phyloP scores from a whole-genome alignment of 2,797 vertebrate genomes.

The Florisuga fusca region DNA sequence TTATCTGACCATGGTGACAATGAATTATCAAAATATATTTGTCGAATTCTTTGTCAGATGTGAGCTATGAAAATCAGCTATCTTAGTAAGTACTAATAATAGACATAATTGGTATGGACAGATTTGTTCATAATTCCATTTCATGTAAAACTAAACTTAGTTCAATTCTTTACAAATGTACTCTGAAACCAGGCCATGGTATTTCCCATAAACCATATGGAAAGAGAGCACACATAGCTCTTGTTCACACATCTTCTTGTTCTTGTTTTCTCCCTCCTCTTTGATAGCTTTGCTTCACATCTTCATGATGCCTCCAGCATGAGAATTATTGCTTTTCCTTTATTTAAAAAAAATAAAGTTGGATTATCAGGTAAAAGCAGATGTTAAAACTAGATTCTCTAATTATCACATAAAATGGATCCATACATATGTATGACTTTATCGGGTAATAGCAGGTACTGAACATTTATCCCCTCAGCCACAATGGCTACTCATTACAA shows the following conservation, averaged over 20 bases:
- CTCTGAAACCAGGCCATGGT: neutral
- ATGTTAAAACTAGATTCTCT: slow-evolving; percentile 77
- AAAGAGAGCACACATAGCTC: neutral
- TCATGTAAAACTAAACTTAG: slow-evolving; percentile 1
- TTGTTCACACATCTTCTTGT: neutral
- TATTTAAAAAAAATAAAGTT: slow-evolving; percentile 74
- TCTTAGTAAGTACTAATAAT: neutral
- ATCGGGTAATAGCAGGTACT: slow-evolving; percentile 79
- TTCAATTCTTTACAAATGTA: neutral
- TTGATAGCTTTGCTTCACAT: slow-evolving; percentile 32
- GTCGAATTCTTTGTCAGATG: neutral
- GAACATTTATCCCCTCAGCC: slow-evolving; percentile 78
- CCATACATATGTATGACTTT: slow-evolving; percentile 80
- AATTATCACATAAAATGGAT: slow-evolving; percentile 75
- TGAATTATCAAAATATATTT: neutral
- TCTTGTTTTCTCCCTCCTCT: neutral
- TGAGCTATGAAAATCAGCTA: neutral
- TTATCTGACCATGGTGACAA: neutral
- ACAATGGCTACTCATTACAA: slow-evolving; percentile 69
- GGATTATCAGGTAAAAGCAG: slow-evolving; percentile 78
- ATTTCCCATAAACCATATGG: neutral
- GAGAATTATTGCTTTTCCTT: slow-evolving; percentile 63
- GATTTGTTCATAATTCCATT: neutral
- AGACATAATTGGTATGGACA: neutral
- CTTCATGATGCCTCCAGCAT: neutral